These are phyloP conservation scores for Drosophila nigrodunni DNA, from an alignment of 1,140 invertebrate species.

Conservation along the genomic window DNA sequence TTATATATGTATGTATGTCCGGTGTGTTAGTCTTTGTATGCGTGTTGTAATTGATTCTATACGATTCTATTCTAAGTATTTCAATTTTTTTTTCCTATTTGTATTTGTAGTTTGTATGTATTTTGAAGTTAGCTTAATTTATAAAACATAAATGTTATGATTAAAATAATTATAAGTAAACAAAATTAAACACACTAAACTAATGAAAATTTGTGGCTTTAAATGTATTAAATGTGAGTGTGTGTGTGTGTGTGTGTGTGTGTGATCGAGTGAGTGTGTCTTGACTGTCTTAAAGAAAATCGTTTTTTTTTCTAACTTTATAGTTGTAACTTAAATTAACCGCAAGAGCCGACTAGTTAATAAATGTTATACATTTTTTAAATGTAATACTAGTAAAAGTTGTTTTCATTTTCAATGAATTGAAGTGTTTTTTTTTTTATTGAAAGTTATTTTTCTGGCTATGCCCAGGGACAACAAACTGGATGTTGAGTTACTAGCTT, in stretches of 20 bases:
- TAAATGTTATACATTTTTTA: constrained; percentile 42
- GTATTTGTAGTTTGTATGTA: constrained; percentile 23
- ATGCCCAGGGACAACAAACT: constrained; percentile 13
- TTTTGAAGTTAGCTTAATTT: constrained; percentile 43
- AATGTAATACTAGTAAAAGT: constrained; percentile 15
- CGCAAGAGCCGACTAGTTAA: constrained; percentile 45
- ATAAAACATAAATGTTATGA: constrained; percentile 15
- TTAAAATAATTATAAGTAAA: constrained; percentile 17
- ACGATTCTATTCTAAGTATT: not conserved
- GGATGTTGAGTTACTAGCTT: constrained; percentile 33
- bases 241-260: not conserved
- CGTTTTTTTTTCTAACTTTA: constrained; percentile 22
- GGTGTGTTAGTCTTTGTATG: constrained; percentile 12
- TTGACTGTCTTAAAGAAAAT: not conserved
- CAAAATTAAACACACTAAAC: constrained; percentile 42
- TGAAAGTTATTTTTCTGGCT: not conserved
- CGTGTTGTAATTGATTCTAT: constrained; percentile 35
- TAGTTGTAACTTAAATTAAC: constrained; percentile 36
- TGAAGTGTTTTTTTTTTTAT: not conserved
- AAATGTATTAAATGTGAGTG: constrained; percentile 56
- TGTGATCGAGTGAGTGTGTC: not conserved
- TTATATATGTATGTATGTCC: constrained; percentile 41
- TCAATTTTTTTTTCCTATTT: constrained; percentile 2
- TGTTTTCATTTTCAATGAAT: constrained; percentile 19
- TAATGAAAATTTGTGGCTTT: constrained; percentile 67